Evolutionary conservation across 2,888 invertebrate genomes (phyloP).

Genomic region (Brachypterus glaber): DNA sequence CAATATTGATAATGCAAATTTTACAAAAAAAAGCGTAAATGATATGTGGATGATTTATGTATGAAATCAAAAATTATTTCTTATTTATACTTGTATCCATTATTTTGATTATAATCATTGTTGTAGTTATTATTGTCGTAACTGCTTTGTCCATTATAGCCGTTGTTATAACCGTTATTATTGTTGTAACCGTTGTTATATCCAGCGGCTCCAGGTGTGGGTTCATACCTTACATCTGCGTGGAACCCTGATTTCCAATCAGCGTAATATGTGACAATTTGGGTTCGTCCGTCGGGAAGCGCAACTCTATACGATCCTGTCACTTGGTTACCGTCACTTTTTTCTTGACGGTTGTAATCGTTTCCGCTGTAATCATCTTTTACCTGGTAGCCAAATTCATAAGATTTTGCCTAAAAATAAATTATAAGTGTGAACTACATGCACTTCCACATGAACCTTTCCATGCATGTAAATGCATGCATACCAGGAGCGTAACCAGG

Average conservation of each 20-base stretch:
- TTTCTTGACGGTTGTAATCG: conserved; percentile 61
- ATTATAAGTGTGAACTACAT: too few species aligned
- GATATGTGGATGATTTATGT: too few species aligned
- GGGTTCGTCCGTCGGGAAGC: conserved; percentile 52
- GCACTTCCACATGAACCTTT: too few species aligned
- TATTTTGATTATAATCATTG: too few species aligned
- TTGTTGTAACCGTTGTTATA: conserved; percentile 49
- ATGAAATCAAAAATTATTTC: too few species aligned
- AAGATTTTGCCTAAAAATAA: conserved; percentile 69
- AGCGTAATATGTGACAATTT: conserved; percentile 66
- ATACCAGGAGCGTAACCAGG: too few species aligned
- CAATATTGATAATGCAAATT: too few species aligned
- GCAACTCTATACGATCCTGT: conserved; percentile 53
- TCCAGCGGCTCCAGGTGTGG: conserved; percentile 57
- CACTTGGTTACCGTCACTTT: conserved; percentile 62
- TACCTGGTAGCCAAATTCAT: conserved; percentile 71
- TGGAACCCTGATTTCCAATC: conserved; percentile 73
- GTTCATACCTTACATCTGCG: conserved; percentile 64
- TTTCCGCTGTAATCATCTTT: conserved; percentile 67
- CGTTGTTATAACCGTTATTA: conserved; percentile 22
- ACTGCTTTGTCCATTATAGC: too few species aligned
- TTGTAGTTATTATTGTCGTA: too few species aligned
- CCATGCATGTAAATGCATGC: too few species aligned
- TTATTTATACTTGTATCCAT: too few species aligned
- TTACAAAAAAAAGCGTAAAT: too few species aligned